Percentiles rank a stretch among this genome's conserved stretches.
These are phyloP conservation scores for Helogale parvula DNA, from an alignment of 2,113 vertebrate genomes.

Conservation along the genomic window DNA sequence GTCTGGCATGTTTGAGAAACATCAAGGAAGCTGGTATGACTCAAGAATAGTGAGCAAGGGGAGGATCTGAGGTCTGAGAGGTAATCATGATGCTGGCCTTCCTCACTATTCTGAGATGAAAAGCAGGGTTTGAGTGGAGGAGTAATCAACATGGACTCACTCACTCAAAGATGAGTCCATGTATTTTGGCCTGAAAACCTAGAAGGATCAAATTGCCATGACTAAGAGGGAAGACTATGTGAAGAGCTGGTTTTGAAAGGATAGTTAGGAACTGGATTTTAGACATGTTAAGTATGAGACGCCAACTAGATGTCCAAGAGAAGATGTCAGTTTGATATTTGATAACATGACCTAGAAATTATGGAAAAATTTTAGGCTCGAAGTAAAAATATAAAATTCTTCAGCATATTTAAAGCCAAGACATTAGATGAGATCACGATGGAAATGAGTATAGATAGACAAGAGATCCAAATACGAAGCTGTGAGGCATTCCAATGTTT, in stretches of 20 bases:
- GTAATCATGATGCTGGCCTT: neutral
- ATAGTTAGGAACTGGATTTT: neutral
- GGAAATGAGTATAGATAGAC: neutral
- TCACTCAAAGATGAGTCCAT: neutral
- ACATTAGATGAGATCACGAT: neutral
- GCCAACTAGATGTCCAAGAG: neutral
- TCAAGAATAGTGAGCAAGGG: neutral
- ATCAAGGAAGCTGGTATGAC: neutral
- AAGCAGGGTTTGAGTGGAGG: neutral
- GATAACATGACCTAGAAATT: neutral
- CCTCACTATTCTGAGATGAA: neutral
- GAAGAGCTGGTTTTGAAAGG: neutral
- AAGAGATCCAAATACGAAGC: neutral
- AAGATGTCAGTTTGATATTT: neutral
- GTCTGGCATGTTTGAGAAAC: neutral
- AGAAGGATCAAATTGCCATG: neutral
- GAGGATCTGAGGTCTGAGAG: neutral
- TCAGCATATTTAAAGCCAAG: neutral
- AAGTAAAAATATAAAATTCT: neutral
- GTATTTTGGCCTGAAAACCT: neutral
- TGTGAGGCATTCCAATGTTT: neutral
- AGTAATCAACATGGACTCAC: neutral
- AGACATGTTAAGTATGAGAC: neutral
- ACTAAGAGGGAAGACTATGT: neutral
- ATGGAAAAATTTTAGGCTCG: neutral